Evolutionary conservation across 2,797 vertebrate species (phyloP).

Genomic region (Gastrophryne carolinensis): DNA sequence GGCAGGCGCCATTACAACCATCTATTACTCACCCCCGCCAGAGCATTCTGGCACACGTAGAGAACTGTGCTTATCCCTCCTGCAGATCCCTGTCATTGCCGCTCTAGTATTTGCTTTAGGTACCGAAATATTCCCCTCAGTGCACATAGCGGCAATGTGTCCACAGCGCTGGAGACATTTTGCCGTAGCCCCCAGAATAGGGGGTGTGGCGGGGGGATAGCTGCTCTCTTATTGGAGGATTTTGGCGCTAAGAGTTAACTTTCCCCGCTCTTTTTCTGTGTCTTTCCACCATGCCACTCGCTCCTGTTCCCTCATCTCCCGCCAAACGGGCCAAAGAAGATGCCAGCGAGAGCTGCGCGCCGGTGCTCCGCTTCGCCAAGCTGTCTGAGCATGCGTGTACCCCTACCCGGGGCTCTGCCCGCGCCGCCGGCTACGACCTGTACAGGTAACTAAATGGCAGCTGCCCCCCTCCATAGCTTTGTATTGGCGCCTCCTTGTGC

Average conservation of each 20-base stretch:
- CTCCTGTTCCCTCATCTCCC: slow-evolving; percentile 70
- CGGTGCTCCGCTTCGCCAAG: slow-evolving; percentile 77
- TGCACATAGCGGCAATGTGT: neutral
- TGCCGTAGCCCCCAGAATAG: neutral
- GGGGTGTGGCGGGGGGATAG: neutral
- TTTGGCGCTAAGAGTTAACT: neutral
- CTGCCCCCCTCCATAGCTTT: too few species aligned
- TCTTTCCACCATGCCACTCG: slow-evolving; percentile 73
- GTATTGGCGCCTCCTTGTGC: too few species aligned
- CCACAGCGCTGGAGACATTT: neutral
- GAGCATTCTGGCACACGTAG: neutral
- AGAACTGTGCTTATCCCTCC: too few species aligned
- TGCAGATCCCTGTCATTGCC: too few species aligned
- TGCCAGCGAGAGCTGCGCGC: neutral
- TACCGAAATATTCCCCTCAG: neutral
- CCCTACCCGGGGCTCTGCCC: slow-evolving; percentile 81
- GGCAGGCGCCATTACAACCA: too few species aligned
- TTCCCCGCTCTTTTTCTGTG: neutral
- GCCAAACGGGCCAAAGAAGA: slow-evolving; percentile 69
- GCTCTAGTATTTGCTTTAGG: too few species aligned
- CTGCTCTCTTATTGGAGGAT: neutral
- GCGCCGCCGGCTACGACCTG: slow-evolving; percentile 89
- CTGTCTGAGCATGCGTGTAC: slow-evolving; percentile 81
- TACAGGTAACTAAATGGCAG: slow-evolving; percentile 79
- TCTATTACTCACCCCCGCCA: too few species aligned